Evolutionary conservation across 2,113 vertebrate genomes (phyloP), one percentile per base, ranked within the genome.

Genomic region (Genyomyrus donnyi): DNA sequence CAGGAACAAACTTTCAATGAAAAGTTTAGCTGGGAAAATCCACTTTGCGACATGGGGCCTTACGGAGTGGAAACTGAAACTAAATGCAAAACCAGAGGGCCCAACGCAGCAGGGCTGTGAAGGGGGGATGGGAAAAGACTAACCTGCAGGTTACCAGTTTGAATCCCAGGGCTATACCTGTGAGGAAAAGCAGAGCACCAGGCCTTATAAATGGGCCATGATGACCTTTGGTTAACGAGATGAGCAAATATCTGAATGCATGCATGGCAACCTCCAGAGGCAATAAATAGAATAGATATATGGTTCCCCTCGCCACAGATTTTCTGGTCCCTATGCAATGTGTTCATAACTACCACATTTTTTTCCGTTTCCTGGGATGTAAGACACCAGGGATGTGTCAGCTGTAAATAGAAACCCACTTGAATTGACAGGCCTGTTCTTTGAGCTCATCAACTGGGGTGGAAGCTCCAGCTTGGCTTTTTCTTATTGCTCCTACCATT

Each of bases 401-500:
- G 17, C 31, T 45, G 24, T 52, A 31, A 89, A 89, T 5, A 74
- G 39, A 50, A 89, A 89, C 45, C 5, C 21, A 21, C 58, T n/a
- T 70, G 70, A 89, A 17, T 13, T 46, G 70, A 77, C 62, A 27
- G 39, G 39, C 66, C 88, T 89, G 42, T 50, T 45, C 48, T 35
- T 50, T 53, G 88, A 42, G 13, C 7, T 87, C 85, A 80, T n/a
- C 48, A 88, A 17, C 49, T 88, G n/a, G 52, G 89, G 11, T 77
- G 89, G 58, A 46, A 50, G 21, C 39, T 87, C 62, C n/a, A 24
- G 45, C 52, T 87, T 42, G 53, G 70, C 77, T 90, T 58, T 86
- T 89, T 27, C 27, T 19, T 58, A 88, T 52, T 39, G 90, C 88
- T 49, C 90, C 90, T 27, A 88, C 90, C 90, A 90, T 48, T 31